Conservation (phyloP, 2,888 invertebrate species). For the Apotomis capreana region DNA sequence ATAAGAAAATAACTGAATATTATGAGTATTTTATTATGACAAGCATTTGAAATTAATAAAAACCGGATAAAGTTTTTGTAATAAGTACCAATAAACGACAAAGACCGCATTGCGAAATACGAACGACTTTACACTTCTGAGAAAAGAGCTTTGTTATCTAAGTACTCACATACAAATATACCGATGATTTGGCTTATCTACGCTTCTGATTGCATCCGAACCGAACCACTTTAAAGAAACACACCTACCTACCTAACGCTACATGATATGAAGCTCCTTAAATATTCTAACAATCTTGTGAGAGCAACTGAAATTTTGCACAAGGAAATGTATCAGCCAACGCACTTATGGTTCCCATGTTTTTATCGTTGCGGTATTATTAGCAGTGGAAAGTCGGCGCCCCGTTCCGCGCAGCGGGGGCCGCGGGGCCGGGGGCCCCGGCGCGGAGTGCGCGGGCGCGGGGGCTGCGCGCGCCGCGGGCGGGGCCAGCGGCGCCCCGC, state of each 20-base stretch:
- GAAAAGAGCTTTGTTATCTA: slow-evolving; percentile 23
- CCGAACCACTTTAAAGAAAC: slow-evolving; percentile 26
- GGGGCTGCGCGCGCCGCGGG: slow-evolving; percentile 52
- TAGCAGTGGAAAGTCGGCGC: slow-evolving; percentile 55
- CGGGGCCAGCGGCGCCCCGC: slow-evolving; percentile 58
- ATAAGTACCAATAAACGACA: not conserved
- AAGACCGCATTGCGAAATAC: slow-evolving; percentile 10
- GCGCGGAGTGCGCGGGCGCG: slow-evolving; percentile 52
- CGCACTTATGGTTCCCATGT: slow-evolving; percentile 81
- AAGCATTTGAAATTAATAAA: not conserved
- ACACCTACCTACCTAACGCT: slow-evolving; percentile 23
- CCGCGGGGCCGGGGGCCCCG: slow-evolving; percentile 49
- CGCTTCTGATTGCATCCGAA: slow-evolving; percentile 29
- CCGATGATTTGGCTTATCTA: slow-evolving; percentile 29
- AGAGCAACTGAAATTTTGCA: slow-evolving; percentile 61
- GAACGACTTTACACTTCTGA: not conserved
- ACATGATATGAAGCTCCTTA: not conserved
- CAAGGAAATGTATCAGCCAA: slow-evolving; percentile 74
- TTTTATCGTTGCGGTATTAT: slow-evolving; percentile 81
- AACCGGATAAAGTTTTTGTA: not conserved
- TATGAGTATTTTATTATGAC: no score
- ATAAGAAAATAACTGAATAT: no score
- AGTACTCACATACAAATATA: slow-evolving; percentile 37
- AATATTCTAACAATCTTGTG: slow-evolving; percentile 15
- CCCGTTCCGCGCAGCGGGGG: slow-evolving; percentile 43